Conservation (phyloP, 2,888 invertebrate species). For the Rutpela maculata region DNA sequence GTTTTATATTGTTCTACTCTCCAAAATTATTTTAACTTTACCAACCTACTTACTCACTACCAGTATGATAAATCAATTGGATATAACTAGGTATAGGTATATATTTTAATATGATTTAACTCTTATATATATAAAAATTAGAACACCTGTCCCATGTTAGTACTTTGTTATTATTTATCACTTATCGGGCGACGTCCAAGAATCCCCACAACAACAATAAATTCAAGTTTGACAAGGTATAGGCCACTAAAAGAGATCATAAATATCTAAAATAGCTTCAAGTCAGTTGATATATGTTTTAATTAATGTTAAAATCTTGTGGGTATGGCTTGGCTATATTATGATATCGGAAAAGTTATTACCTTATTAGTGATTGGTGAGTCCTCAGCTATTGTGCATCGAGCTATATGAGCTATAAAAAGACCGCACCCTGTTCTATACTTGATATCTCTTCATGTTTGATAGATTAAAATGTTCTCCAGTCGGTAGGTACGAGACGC, state of each 20-base stretch:
- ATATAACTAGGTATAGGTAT: no score
- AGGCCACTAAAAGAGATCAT: slow-evolving; percentile 59
- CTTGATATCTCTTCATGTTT: slow-evolving; percentile 66
- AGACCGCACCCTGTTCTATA: slow-evolving; percentile 66
- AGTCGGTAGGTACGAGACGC: slow-evolving; percentile 48
- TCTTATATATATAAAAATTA: no score
- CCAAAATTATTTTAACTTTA: no score
- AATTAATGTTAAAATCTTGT: slow-evolving; percentile 64
- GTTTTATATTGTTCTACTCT: no score
- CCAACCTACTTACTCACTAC: no score
- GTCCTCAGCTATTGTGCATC: slow-evolving; percentile 63
- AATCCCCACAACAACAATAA: slow-evolving; percentile 50
- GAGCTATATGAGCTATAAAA: slow-evolving; percentile 71
- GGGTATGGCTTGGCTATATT: slow-evolving; percentile 65
- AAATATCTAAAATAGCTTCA: slow-evolving; percentile 64
- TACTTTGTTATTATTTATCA: slow-evolving; percentile 12
- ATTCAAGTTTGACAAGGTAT: slow-evolving; percentile 61
- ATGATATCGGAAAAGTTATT: slow-evolving; percentile 71
- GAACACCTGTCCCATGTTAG: neutral
- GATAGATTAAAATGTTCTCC: slow-evolving; percentile 68
- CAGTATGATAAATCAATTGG: no score
- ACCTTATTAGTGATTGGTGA: slow-evolving; percentile 71
- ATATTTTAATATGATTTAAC: no score
- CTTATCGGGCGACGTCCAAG: neutral
- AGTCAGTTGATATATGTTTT: slow-evolving; percentile 66